A percentile compares a stretch with the other conserved stretches of the same genome.
phyloP scores from a whole-genome alignment of 2,797 vertebrate species.

The Champsocephalus esox region DNA sequence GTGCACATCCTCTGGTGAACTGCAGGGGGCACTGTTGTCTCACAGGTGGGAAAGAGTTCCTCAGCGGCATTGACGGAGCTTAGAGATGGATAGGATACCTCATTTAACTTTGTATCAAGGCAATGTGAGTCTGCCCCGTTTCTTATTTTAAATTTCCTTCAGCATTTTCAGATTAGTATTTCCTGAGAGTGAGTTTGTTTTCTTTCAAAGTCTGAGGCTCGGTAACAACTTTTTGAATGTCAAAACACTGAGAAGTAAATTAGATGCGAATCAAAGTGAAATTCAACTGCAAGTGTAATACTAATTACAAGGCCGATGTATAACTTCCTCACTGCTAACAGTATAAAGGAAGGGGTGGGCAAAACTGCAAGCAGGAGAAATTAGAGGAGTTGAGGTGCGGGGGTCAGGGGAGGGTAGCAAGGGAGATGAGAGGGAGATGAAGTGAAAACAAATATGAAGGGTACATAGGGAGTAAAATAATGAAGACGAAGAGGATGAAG shows the following conservation, averaged over 20 bases:
- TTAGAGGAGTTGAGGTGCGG: slow-evolving; percentile 39
- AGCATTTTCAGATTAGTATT: slow-evolving; percentile 53
- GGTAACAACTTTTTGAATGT: slow-evolving; percentile 44
- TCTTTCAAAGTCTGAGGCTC: slow-evolving; percentile 38
- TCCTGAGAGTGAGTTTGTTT: slow-evolving; percentile 49
- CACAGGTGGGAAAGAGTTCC: slow-evolving; percentile 33
- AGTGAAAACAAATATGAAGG: slow-evolving; percentile 29
- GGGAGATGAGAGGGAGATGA: slow-evolving; percentile 10
- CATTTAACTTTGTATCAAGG: slow-evolving; percentile 52
- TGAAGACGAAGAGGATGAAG: slow-evolving; percentile 45
- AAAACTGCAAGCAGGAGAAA: slow-evolving; percentile 31
- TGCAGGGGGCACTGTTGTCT: slow-evolving; percentile 78
- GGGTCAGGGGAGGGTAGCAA: neutral
- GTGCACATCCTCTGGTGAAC: neutral
- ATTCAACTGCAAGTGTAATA: slow-evolving; percentile 48
- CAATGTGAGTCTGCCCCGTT: slow-evolving; percentile 28
- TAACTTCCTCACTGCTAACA: slow-evolving; percentile 27
- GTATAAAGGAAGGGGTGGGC: slow-evolving; percentile 24
- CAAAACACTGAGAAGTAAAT: slow-evolving; percentile 59
- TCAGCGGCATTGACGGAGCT: slow-evolving; percentile 14
- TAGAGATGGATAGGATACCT: slow-evolving; percentile 45
- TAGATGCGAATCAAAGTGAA: slow-evolving; percentile 42
- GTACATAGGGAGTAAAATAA: slow-evolving; percentile 36
- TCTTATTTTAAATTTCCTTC: slow-evolving; percentile 28
- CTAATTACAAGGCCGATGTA: slow-evolving; percentile 58